These are phyloP conservation scores for Philereme vetulata DNA, from an alignment of 2,888 invertebrate genomes.

Conservation along the genomic window DNA sequence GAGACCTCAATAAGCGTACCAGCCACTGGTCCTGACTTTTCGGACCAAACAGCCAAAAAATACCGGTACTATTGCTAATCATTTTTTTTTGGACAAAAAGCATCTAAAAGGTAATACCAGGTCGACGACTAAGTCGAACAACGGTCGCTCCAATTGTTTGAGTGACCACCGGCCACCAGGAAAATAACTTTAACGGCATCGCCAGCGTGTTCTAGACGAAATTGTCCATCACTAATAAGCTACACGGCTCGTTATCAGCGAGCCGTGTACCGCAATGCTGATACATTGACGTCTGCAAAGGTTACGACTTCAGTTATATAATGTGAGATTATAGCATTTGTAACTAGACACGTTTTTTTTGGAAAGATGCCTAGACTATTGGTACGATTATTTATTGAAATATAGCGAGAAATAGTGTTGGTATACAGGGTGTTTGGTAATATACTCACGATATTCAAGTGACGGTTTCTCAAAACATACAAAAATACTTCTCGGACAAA, in stretches of 20 bases:
- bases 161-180: constrained; percentile 46
- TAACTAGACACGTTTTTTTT: constrained; percentile 29
- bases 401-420: constrained; percentile 1
- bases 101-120: constrained; percentile 73
- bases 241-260: constrained; percentile 28
- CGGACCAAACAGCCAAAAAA: constrained; percentile 58
- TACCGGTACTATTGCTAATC: constrained; percentile 75
- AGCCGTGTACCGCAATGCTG: constrained; percentile 36
- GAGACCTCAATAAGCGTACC: constrained; percentile 72
- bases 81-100: constrained; percentile 78
- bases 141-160: constrained; percentile 74
- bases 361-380: constrained; percentile 26
- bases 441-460: too few species aligned
- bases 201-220: constrained; percentile 26
- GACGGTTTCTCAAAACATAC: too few species aligned
- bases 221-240: constrained; percentile 20
- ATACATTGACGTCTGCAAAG: constrained; percentile 33
- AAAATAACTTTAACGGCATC: constrained; percentile 41
- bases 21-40: constrained; percentile 53
- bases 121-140: constrained; percentile 69
- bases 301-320: constrained; percentile 36
- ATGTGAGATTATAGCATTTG: constrained; percentile 33
- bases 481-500: too few species aligned
- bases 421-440: too few species aligned
- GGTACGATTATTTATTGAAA: constrained; percentile 19